A percentile compares a stretch with the other conserved stretches of the same genome.
Conservation (phyloP, 2,888 invertebrate genomes). For the Melanostoma scalare region DNA sequence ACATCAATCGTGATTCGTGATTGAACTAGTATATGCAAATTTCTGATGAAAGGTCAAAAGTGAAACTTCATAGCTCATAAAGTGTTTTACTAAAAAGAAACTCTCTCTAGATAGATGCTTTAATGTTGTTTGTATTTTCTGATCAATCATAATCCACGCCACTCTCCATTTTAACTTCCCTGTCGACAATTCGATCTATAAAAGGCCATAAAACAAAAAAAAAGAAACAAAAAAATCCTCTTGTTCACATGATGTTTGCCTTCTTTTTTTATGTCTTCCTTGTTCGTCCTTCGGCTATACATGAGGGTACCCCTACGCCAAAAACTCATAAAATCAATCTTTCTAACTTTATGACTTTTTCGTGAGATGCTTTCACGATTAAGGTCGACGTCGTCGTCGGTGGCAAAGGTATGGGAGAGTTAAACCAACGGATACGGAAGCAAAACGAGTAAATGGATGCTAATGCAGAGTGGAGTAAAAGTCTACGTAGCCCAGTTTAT, state of each 20-base stretch:
- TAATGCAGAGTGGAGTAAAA: constrained; percentile 26
- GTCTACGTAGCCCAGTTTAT: neutral
- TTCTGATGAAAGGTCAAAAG: too few species aligned
- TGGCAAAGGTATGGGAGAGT: constrained; percentile 13
- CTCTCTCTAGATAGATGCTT: neutral
- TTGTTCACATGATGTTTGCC: constrained; percentile 6
- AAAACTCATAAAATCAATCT: constrained; percentile 48
- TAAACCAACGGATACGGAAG: constrained; percentile 3
- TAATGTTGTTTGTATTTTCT: constrained; percentile 1
- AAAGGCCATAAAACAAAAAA: constrained; percentile 35
- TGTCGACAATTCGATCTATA: constrained; percentile 58
- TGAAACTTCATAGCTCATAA: too few species aligned
- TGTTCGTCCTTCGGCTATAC: constrained; percentile 28
- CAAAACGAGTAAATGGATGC: constrained; percentile 34
- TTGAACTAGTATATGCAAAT: too few species aligned
- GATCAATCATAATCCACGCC: constrained; percentile 54
- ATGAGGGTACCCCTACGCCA: constrained; percentile 7
- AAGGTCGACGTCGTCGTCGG: constrained; percentile 21
- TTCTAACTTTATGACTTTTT: constrained; percentile 53
- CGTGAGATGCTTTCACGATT: constrained; percentile 45
- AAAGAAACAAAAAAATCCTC: constrained; percentile 5
- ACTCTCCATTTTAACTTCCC: constrained; percentile 27
- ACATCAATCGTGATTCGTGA: too few species aligned
- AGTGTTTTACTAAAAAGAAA: too few species aligned
- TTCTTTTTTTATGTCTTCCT: constrained; percentile 3